Base-by-base conservation (phyloP, 2,888 invertebrate species). In the Oxyteleia sp. region DNA sequence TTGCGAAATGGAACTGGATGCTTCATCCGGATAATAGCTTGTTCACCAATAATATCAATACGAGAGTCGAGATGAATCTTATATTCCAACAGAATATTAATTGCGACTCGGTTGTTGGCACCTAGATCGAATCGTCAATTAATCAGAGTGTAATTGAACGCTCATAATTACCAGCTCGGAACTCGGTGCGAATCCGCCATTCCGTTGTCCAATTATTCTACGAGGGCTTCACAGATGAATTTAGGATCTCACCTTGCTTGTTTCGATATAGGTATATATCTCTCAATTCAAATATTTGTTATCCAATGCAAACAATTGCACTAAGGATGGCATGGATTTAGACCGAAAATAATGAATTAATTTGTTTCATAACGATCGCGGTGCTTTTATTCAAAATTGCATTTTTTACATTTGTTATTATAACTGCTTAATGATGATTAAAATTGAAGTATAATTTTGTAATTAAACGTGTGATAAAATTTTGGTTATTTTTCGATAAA, bases 111-210 rank as follows among this genome's bases (percentile, higher is more conserved):
- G 47, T 53, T 72, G 79, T 59, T 80, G 68, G 64, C 69, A 71
- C 82, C 75, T 71, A 64, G 71, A 64, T 69, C 59, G 72, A 82
- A 72, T 61, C 82, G 76, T 76, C 82, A 72, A 82, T 82, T 76
- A 82, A 76, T 82, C 82, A 55, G 59, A 76, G 71, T 71, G 76
- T 82, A 82, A 82, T 82, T 71, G 82, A 82, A 76, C 82, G 69
- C 57, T 71, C 55, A 59, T 82, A 76, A 82, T 82, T 76, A 64
- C 75, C 82, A 82, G 16, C 47, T 64, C 71, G 51, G 43, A 69
- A 51, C 64, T 63, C 63, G 38, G 45, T 38, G 64, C 61, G 55
- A 75, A 75, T 82, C 79, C 66, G 41, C 57, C 79, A 55, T 79
- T 82, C 82, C 75, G 75, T 75, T 75, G 81, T 74, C 81, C 81